A percentile compares a stretch with the other conserved stretches of the same genome.
phyloP scores from a whole-genome alignment of 2,888 invertebrate genomes.

The Syritta pipiens region DNA sequence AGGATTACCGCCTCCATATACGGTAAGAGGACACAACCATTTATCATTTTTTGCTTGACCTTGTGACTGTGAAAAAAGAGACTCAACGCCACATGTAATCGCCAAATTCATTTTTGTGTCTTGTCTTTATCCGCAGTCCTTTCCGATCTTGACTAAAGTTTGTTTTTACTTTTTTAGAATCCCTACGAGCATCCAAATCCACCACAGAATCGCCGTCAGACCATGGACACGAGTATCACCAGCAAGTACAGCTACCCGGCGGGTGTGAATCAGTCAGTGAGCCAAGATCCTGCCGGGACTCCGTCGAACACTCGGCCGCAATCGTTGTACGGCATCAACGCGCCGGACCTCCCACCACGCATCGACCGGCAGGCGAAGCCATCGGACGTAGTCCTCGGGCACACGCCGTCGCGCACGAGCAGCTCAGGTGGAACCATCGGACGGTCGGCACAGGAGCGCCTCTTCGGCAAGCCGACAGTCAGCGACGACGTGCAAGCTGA shows the following conservation, averaged over 20 bases:
- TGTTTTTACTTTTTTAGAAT: conserved; percentile 72
- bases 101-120: background rate
- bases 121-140: background rate
- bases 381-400: conserved; percentile 76
- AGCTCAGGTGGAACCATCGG: conserved; percentile 76
- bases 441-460: conserved; percentile 85
- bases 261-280: conserved; percentile 39
- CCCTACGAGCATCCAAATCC: conserved; percentile 78
- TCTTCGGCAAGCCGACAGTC: conserved; percentile 82
- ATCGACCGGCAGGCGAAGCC: conserved; percentile 90
- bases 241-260: conserved; percentile 82
- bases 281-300: conserved; percentile 74
- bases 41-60: conserved; percentile 48
- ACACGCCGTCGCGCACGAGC: conserved; percentile 83
- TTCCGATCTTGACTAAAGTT: background rate
- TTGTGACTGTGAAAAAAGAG: conserved; percentile 21
- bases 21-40: conserved; percentile 82
- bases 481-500: conserved; percentile 78
- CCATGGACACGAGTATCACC: conserved; percentile 76
- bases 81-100: background rate
- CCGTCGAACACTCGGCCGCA: conserved; percentile 76
- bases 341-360: conserved; percentile 91
- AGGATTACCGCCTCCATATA: conserved; percentile 91
- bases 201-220: conserved; percentile 77
- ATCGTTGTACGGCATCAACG: conserved; percentile 81